Base-by-base conservation (phyloP, 2,113 vertebrate genomes). In the Dascyllus trimaculatus region DNA sequence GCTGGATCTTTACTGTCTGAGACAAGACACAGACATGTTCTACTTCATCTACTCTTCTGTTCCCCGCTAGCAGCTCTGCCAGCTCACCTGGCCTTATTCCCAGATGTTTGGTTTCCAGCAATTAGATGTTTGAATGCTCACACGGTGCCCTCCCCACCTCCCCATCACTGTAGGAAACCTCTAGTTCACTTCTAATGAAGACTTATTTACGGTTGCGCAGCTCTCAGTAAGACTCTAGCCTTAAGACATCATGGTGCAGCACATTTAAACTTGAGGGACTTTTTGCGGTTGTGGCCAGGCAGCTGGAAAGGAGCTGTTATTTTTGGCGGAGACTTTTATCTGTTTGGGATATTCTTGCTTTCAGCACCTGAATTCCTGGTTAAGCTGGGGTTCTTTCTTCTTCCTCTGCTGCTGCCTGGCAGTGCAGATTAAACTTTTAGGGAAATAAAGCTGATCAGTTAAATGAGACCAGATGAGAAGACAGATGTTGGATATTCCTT, bases 21-120 rank as follows among this genome's bases (percentile, higher is more conserved):
- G 84, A 93, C 82, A 78, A 92, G 78, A 90, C 78, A 71, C 75
- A 75, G 73, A 88, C 89, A 87, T 72, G 84, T 91, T 90, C 81
- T 84, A 88, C 93, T 91, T 89, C 86, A 89, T 87, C 92, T 88
- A 64, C 80, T 90, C 81, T 26, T 86, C 85, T 93, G 85, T 90
- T 88, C 78, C 80, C 83, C 53, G 40, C 82, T 57, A 61, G 69
- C 54, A 19, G 57, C 83, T 68, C 81, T 85, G 91, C 91, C 89
- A 90, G 81, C 82, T 85, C 85, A 87, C 91, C 87, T 91, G 91
- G 90, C 90, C 71, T 84, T 82, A 88, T 85, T 91, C 86, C 88
- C 91, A 91, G 80, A 91, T 88, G 86, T 88, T 91, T 91, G 85
- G 70, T 88, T 92, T 85, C 72, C 79, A 89, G 82, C 91, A 92